phyloP scores from a whole-genome alignment of 2,888 invertebrate genomes.

The Stegana nigrithorax region DNA sequence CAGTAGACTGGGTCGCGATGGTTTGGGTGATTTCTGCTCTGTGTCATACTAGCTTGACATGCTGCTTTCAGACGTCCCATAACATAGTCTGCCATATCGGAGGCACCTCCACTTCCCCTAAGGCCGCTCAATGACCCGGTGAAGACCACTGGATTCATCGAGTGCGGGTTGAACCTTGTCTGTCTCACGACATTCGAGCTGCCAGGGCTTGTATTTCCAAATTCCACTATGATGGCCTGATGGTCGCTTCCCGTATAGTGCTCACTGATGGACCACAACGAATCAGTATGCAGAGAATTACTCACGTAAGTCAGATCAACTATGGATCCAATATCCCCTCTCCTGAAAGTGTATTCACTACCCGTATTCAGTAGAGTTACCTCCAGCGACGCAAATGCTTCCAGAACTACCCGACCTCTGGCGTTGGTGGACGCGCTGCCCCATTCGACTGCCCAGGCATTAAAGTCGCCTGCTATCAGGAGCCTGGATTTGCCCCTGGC shows the following conservation, averaged over 20 bases:
- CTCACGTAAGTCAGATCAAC: neutral
- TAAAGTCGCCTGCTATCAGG: constrained; percentile 18
- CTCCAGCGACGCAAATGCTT: neutral
- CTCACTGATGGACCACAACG: neutral
- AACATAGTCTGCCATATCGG: too few species aligned
- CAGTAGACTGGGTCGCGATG: neutral
- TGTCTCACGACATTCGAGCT: neutral
- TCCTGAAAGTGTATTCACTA: neutral
- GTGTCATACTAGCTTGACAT: neutral
- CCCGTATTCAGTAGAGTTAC: neutral
- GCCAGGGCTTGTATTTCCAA: neutral
- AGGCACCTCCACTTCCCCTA: neutral
- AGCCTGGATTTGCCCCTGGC: neutral
- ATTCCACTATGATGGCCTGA: neutral
- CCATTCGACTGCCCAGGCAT: constrained; percentile 23
- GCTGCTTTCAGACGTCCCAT: too few species aligned
- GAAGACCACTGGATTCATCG: neutral
- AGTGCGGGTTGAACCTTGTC: neutral
- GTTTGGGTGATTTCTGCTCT: neutral
- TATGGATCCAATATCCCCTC: neutral
- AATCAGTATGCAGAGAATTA: neutral
- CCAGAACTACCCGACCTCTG: neutral
- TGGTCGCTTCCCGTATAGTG: neutral
- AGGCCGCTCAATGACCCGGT: neutral
- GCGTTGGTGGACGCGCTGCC: neutral